phyloP scores from a whole-genome alignment of 2,888 invertebrate genomes.

The Acanthosoma haemorrhoidale region DNA sequence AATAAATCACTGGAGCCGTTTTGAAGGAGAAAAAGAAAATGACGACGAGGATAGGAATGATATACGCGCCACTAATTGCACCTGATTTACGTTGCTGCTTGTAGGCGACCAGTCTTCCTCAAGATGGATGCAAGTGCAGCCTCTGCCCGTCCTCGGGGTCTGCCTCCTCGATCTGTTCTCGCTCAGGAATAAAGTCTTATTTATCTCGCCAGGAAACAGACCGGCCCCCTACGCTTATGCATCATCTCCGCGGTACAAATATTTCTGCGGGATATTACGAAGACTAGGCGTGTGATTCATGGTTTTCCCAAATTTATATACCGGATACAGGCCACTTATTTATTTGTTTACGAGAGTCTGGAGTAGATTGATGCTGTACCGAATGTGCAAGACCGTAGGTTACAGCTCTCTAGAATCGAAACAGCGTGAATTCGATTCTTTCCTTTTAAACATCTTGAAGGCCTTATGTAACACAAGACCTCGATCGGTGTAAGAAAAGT shows the following conservation, averaged over 20 bases:
- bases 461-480: no score
- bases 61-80: constrained; percentile 6
- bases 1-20: constrained; percentile 5
- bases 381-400: no score
- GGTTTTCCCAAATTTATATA: no score
- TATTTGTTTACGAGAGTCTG: no score
- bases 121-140: constrained; percentile 12
- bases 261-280: no score
- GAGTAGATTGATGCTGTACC: no score
- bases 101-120: neutral
- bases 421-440: no score
- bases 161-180: neutral
- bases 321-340: no score
- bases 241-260: neutral
- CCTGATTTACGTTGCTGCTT: constrained; percentile 1
- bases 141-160: neutral
- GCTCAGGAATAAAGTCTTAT: neutral
- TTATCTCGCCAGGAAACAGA: neutral
- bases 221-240: neutral
- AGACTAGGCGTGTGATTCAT: no score
- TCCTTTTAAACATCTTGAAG: no score
- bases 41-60: neutral
- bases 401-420: no score
- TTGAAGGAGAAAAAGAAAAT: neutral
- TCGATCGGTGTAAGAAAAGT: no score